Evolutionary conservation across 2,797 vertebrate species (phyloP), one percentile per base, ranked within the genome.

Genomic region (Sylvia borin): DNA sequence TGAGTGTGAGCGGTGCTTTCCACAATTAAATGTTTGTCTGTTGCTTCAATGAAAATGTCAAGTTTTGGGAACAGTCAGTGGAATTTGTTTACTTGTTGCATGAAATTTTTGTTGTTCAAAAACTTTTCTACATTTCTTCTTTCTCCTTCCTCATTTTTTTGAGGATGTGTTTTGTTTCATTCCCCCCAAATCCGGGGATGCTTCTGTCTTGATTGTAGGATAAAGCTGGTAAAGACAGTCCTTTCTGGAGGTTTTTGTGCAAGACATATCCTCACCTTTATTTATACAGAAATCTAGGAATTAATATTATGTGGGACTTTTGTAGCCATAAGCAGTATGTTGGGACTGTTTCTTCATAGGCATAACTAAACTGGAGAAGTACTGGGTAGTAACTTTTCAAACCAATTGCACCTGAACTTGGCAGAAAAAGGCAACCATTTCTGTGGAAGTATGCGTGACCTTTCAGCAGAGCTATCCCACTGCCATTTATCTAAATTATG

Each of bases 401-500:
- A 53, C 26, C 2, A 8, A 20, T 42, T 57, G 40, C 73, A 75
- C 67, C 61, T 83, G 89, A 82, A 74, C 67, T 84, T 91, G 58
- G 66, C 74, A 61, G 83, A 65, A 58, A 71, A 68, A 71, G 43
- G 15, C 58, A 91, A 38, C 29, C 13, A 1, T 73, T 95, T 85
- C 34, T 82, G 7, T 48, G 15, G 51, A 72, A 88, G 57, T 89
- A 76, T 53, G 53, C 6, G 0, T 90, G 91, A 94, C 94, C 95
- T 94, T 95, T 94, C 79, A 76, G 45, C 79, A 90, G 47, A 60
- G 54, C 79, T 95, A 36, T 93, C 79, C 92, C 53, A 9, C 70
- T 92, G 79, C 58, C 82, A 48, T 86, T 93, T 93, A 66, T 77
- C 80, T 92, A 89, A 91, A 95, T 94, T 88, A 90, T 18, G 20